Evolutionary conservation across 2,888 invertebrate species (phyloP), one percentile per base, ranked within the genome.

Genomic region (Rhogogaster chlorosoma): DNA sequence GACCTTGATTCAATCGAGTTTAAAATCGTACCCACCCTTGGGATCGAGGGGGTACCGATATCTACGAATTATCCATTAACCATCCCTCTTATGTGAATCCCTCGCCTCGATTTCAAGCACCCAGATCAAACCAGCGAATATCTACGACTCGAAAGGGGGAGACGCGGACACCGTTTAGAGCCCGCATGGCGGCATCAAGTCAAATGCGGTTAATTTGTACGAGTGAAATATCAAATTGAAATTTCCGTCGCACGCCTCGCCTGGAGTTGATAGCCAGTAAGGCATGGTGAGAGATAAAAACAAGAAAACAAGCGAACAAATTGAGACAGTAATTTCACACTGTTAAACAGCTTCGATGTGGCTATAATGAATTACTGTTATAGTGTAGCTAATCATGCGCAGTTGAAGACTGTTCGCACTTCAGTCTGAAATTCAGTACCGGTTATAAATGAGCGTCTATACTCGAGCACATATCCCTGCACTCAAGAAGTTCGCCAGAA

Each of bases 1-100:
- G 83, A 83, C 70, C 83, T 83, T 83, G 83, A 83, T 83, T 83
- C 67, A 83, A 83, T 83, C 83, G 67, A 42, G 70, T 29, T 67
- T 32, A 49, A 83, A 83, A 83, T 45, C 45, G 53, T 83, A 53
- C 64, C 42, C 42, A 67, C 67, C 64, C 67, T 12, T n/a, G 49
- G 45, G 42, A 42, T 53, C 80, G 42, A 9, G 45, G 82, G 29
- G 57, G 78, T 36, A 78, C 57, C 22, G 61, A 70, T 70, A 83
- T 83, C 83, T 64, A 42, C 83, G 64, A 83, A 70, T 70, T 29
- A 83, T 83, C 83, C 83, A 83, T 83, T 70, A 83, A 70, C 26
- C 64, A 45, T 49, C 70, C 83, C 83, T 83, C 83, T 83, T 32
- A 36, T 38, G 57, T 57, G 22, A 78, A 22, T 49, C 38, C 36